Evolutionary conservation across 2,888 invertebrate species (phyloP), one percentile per base, ranked within the genome.

Genomic region (Diaphora mendica): DNA sequence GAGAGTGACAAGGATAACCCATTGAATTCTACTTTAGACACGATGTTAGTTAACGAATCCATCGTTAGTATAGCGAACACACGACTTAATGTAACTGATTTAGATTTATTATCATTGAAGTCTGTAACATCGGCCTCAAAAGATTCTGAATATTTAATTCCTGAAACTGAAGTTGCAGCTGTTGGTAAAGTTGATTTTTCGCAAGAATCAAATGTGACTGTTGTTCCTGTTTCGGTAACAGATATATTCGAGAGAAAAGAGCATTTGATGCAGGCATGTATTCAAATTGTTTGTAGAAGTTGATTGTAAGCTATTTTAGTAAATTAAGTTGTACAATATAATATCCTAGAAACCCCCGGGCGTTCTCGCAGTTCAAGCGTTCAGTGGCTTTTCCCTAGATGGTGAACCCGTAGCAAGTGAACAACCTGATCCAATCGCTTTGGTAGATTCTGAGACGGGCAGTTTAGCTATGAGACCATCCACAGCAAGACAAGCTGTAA

Each of bases 401-500:
- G 85, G 82, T 5, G 91, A 88, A 62, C 86, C 86, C 0, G 76
- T 90, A 30, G 81, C 84, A n/a, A 91, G 92, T 2, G 92, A 94
- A 74, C 91, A 90, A 73, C 89, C 88, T 7, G 91, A 94, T 82
- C 87, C 86, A 65, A 82, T 91, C 0, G 92, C 91, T 77, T 83
- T 90, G n/a, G 83, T 93, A 0, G 93, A 95, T 75, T 93, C 94
- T 2, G 94, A 94, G 79, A 92, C 93, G 62, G 92, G 92, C n/a
- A 93, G 92, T 79, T 39, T 89, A 55, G 84, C 89, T 13, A 76
- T 87, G 8, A 87, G 85, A 64, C 64, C 15, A 64, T 20, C 64
- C n/a, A 75, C 87, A 35, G 82, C 80, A 20, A 91, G 94, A 85
- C 93, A 88, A 85, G 85, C 91, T 62, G 94, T 94, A 77, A 87